A percentile compares a stretch with the other conserved stretches of the same genome.
These are phyloP conservation scores for Pithys albifrons DNA, from an alignment of 2,113 vertebrate genomes.

Conservation along the genomic window DNA sequence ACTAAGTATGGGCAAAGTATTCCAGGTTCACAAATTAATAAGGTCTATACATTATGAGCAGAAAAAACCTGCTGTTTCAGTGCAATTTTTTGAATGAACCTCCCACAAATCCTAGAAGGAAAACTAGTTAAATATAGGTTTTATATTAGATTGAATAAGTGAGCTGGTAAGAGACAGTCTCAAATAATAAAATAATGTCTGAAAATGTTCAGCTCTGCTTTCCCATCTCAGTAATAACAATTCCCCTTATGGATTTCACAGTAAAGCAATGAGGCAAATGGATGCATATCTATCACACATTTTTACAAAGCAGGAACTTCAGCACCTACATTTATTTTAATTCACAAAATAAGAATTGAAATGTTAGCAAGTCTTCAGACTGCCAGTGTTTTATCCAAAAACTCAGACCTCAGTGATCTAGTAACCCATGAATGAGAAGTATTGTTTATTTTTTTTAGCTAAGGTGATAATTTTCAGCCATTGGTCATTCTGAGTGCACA, in stretches of 20 bases:
- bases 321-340: not conserved
- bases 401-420: not conserved
- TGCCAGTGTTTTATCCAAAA: not conserved
- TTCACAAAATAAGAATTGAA: not conserved
- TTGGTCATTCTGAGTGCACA: not conserved
- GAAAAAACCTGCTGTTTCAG: not conserved
- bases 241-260: not conserved
- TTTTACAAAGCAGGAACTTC: not conserved
- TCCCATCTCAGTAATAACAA: not conserved
- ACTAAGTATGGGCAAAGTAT: not conserved
- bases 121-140: not conserved
- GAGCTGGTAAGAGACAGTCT: not conserved
- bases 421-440: not conserved
- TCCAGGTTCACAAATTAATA: not conserved
- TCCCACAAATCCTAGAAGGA: not conserved
- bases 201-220: not conserved
- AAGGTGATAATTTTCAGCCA: conserved; percentile 19
- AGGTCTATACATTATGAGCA: not conserved
- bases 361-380: not conserved
- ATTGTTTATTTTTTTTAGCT: conserved; percentile 9
- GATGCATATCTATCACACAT: not conserved
- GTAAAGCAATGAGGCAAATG: not conserved
- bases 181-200: not conserved
- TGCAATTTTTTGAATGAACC: not conserved
- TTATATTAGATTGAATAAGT: not conserved